phyloP scores from a whole-genome alignment of 2,888 invertebrate genomes.

The Horisme vitalbata region DNA sequence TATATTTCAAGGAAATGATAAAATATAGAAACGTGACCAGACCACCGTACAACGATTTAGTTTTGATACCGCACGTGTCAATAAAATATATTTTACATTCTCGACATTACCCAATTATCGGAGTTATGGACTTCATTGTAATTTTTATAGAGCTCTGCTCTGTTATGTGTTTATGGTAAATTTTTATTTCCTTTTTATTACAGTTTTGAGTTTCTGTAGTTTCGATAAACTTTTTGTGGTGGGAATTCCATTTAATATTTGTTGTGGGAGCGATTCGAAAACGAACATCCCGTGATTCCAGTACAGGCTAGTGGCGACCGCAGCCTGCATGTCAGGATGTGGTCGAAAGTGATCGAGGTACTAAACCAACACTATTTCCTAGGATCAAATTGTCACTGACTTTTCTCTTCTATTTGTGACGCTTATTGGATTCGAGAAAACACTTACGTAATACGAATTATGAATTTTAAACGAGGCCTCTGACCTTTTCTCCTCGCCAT shows the following conservation, averaged over 20 bases:
- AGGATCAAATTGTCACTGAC: constrained; percentile 32
- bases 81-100: constrained; percentile 21
- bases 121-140: constrained; percentile 29
- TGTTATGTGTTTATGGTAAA: constrained; percentile 36
- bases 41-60: constrained; percentile 6
- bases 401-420: constrained; percentile 17
- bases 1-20: constrained; percentile 18
- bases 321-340: constrained; percentile 49
- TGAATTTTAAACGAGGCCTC: constrained; percentile 25
- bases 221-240: constrained; percentile 5
- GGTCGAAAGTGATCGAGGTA: constrained; percentile 44
- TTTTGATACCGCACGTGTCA: constrained; percentile 22
- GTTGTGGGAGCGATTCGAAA: constrained; percentile 26
- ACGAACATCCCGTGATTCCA: constrained; percentile 33
- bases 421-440: constrained; percentile 25
- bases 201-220: constrained; percentile 17
- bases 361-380: constrained; percentile 39
- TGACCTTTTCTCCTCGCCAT: constrained; percentile 15
- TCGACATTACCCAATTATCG: constrained; percentile 23
- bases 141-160: constrained; percentile 29
- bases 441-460: constrained; percentile 23
- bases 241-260: constrained; percentile 2
- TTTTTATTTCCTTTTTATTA: constrained; percentile 39
- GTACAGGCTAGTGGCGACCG: constrained; percentile 37
- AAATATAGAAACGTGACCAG: constrained; percentile 18